Base-by-base conservation (phyloP, 2,797 vertebrate species). In the Sebastes matsubarae region DNA sequence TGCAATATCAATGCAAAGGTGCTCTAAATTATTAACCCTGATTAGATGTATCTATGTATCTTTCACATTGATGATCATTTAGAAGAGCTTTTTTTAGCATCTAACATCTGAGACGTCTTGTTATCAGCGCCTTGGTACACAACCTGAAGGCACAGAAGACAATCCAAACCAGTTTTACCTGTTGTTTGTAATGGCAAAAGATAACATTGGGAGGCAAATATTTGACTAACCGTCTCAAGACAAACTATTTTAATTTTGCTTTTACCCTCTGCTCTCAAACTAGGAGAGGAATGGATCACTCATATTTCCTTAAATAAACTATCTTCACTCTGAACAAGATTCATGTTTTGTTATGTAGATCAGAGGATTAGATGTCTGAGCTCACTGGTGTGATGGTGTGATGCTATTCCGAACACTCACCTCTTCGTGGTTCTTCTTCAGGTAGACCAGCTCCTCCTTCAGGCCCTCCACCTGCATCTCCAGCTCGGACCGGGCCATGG, bases 351-450 rank as follows among this genome's bases (percentile, higher is more conserved):
- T 18, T 80, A 13, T 12, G 1, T n/a, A 16, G 1, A 12, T 25
- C 2, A 18, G 10, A 27, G 0, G 12, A 67, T 5, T 10, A 14
- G 29, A 4, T 4, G n/a, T 29, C 8, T 42, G 59, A 29, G 11
- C 32, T 60, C 25, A 54, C 29, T 32, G 12, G 38, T 42, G 38
- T 25, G 25, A 68, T 36, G 36, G 22, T 13, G n/a, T 2, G 5
- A 22, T 54, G 8, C 5, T 3, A 2, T 29, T 46, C 5, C 11
- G 4, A 10, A 12, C 22, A 24, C 85, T 88, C 66, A 96, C 96
- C 94, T 96, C 96, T 1, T 16, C 57, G 0, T 96, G 96, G 89
- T 94, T 95, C 93, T 95, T 96, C 91, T 83, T 96, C 75, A 96
- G 87, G 87, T 90, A 96, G 57, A 94, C 60, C 57, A 96, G 88